Percentiles rank a stretch among this genome's conserved stretches.
Conservation (phyloP, 2,888 invertebrate genomes). For the Acanthopleura granulata region DNA sequence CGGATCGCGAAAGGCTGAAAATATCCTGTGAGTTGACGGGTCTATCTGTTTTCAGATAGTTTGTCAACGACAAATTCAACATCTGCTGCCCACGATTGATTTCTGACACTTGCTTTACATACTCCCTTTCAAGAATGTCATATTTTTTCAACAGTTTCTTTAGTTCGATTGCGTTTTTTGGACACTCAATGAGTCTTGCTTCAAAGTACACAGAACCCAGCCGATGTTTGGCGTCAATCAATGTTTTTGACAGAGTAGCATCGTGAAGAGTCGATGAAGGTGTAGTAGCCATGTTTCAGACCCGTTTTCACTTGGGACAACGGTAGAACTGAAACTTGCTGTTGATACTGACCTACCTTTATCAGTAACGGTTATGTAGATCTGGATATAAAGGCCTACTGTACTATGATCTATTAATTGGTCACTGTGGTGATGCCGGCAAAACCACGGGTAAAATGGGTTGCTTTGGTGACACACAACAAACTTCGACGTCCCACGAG, state of each 20-base stretch:
- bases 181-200: slow-evolving; percentile 45
- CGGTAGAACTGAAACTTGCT: not conserved
- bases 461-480: too few relatives aligned
- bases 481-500: too few relatives aligned
- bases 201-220: slow-evolving; percentile 45
- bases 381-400: too few relatives aligned
- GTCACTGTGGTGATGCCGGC: too few relatives aligned
- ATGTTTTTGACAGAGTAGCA: slow-evolving; percentile 37
- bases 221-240: slow-evolving; percentile 43
- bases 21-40: not conserved
- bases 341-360: too few relatives aligned
- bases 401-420: too few relatives aligned
- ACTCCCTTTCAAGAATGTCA: slow-evolving; percentile 44
- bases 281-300: slow-evolving; percentile 23
- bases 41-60: slow-evolving; percentile 14
- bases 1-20: not conserved
- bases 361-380: too few relatives aligned
- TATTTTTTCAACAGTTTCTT: slow-evolving; percentile 39
- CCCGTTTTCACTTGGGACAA: slow-evolving; percentile 4
- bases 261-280: not conserved
- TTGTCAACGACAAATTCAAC: slow-evolving; percentile 22
- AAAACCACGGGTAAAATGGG: too few relatives aligned
- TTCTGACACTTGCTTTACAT: slow-evolving; percentile 34
- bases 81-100: slow-evolving; percentile 34
- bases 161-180: slow-evolving; percentile 47